Evolutionary conservation across 2,113 vertebrate genomes (phyloP).

Genomic region (Rhinichthys klamathensis): DNA sequence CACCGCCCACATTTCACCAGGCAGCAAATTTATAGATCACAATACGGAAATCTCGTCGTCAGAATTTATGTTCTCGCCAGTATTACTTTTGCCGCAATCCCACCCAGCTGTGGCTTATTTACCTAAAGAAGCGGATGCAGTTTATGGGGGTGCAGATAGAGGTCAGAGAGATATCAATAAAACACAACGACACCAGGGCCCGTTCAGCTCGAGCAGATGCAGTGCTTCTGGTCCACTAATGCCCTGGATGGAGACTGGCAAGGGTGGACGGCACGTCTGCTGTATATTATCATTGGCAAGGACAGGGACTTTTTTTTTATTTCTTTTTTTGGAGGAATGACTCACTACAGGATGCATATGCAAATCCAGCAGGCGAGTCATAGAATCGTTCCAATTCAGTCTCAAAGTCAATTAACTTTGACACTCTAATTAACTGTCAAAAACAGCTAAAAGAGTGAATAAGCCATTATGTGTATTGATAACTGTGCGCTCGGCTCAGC

Average conservation of each 20-base stretch:
- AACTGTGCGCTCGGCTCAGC: background rate
- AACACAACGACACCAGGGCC: constrained; percentile 48
- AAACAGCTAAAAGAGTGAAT: background rate
- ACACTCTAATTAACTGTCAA: constrained; percentile 30
- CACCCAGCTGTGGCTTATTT: constrained; percentile 49
- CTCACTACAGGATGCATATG: constrained; percentile 29
- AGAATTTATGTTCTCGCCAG: constrained; percentile 69
- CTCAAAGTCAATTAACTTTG: constrained; percentile 42
- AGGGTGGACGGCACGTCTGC: constrained; percentile 30
- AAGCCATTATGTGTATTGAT: background rate
- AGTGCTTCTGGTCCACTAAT: constrained; percentile 57
- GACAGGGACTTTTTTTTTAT: constrained; percentile 32
- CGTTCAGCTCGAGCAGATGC: constrained; percentile 39
- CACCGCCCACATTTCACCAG: constrained; percentile 48
- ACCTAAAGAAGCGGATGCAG: constrained; percentile 49
- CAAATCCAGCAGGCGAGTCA: constrained; percentile 21
- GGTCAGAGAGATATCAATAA: constrained; percentile 59
- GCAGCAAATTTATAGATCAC: constrained; percentile 67
- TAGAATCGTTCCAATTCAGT: constrained; percentile 36
- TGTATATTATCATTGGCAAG: constrained; percentile 46
- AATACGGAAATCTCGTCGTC: constrained; percentile 70
- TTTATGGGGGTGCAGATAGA: constrained; percentile 58
- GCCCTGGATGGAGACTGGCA: constrained; percentile 52
- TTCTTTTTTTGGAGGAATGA: constrained; percentile 3
- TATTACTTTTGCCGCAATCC: constrained; percentile 61